Evolutionary conservation across 2,797 vertebrate genomes (phyloP).

Genomic region (Okamejei kenojei): DNA sequence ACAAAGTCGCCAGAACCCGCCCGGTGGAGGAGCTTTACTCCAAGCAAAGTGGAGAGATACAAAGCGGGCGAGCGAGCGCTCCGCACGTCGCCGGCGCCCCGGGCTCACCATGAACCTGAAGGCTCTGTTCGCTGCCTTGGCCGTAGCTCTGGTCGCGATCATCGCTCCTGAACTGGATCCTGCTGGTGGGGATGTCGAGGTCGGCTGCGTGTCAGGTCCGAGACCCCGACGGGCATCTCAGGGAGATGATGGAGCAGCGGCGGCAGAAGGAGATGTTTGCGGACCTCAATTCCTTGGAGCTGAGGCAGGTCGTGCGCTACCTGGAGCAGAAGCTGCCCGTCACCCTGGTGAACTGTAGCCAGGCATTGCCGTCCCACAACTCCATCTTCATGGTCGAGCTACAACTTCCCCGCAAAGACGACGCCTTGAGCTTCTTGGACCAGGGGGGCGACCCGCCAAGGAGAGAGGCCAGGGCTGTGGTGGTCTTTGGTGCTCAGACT

Average conservation of each 20-base stretch:
- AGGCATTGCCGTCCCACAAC: conserved; percentile 60
- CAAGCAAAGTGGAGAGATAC: no score
- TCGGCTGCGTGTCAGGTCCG: conserved; percentile 42
- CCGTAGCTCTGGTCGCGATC: conserved; percentile 42
- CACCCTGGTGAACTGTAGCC: conserved; percentile 56
- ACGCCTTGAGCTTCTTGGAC: conserved; percentile 64
- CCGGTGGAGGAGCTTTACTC: no score
- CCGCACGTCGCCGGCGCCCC: neutral
- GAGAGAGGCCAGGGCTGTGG: conserved; percentile 69
- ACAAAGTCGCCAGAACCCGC: no score
- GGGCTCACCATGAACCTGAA: conserved; percentile 50
- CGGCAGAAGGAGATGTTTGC: conserved; percentile 61
- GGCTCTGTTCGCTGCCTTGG: conserved; percentile 46
- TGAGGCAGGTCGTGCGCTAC: conserved; percentile 62
- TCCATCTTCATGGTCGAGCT: conserved; percentile 73
- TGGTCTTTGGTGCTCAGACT: conserved; percentile 60
- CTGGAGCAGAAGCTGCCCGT: conserved; percentile 57
- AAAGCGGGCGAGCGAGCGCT: no score
- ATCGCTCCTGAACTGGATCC: conserved; percentile 43
- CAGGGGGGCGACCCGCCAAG: conserved; percentile 48
- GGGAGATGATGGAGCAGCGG: rapidly evolving
- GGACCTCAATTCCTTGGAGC: conserved; percentile 63
- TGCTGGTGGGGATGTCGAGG: conserved; percentile 48
- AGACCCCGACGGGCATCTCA: neutral
- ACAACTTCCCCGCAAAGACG: conserved; percentile 63